Base-by-base conservation (phyloP, 2,888 invertebrate species). In the Cataglyphis altisquamis region DNA sequence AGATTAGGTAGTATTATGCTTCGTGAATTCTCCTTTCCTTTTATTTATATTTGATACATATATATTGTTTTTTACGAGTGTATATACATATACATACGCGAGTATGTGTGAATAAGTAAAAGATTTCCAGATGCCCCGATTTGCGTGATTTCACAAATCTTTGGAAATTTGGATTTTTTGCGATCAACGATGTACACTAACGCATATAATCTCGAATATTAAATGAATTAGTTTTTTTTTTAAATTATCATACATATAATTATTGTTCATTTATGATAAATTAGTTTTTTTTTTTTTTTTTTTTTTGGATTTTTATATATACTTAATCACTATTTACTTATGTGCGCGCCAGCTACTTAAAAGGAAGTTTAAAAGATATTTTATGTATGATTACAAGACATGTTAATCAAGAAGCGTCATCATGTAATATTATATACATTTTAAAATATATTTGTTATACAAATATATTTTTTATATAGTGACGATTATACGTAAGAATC, bases 1-100 rank as follows among this genome's bases (percentile, higher is more conserved):
- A 86, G 67, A 87, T 87, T 83, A 88, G 84, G 82, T 85, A 82
- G 81, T 85, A 82, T 87, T 90, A 85, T 18, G n/a, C 84, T 87
- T 87, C 86, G 67, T 72, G 73, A 81, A 81, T 45, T 52, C 63
- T 82, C 39, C 57, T 77, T 36, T 78, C 73, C 63, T 85, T 81
- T 86, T 88, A 89, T 89, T 88, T 88, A 52, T 52, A 90, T 90
- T 89, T 91, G 85, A 82, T 62, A 60, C 4, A 45, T 48, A 64
- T 60, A 36, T 57, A 25, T 52, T 48, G 41, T 64, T 63, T 18
- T 62, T 62, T 64, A 48, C 29, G 55, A 18, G 39, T 36, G 39
- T 29, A 60, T 18, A 55, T 78, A 32, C 64, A 64, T 25, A 66
- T 41, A 55, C 9, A 78, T 80, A 66, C 64, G 39, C 29, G 66